Conservation (phyloP, 2,888 invertebrate genomes). For the Lepidochitona cinerea region DNA sequence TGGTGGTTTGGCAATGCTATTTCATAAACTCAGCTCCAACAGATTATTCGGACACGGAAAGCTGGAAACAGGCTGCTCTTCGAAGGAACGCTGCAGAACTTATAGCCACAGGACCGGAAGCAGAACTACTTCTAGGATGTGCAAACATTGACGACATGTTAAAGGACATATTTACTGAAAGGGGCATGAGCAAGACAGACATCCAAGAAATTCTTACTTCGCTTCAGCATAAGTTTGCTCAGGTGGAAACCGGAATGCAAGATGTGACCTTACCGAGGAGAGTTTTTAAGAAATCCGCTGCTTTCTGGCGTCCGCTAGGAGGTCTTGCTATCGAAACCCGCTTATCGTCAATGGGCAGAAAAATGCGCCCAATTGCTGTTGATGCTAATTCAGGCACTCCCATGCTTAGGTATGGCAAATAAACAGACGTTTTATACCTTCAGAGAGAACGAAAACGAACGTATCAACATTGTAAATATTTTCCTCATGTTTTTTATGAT, state of each 20-base stretch:
- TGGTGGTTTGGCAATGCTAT: neutral
- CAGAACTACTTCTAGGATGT: neutral
- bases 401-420: neutral
- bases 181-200: neutral
- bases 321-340: neutral
- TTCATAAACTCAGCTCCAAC: neutral
- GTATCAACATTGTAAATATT: too few relatives aligned
- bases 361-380: neutral
- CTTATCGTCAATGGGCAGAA: neutral
- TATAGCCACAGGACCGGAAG: neutral
- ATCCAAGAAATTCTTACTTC: neutral
- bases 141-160: neutral
- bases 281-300: neutral
- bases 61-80: neutral
- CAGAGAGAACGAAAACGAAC: too few relatives aligned
- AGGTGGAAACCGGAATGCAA: neutral
- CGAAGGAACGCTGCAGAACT: neutral
- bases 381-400: neutral
- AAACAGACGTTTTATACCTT: too few relatives aligned
- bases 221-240: neutral
- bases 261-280: neutral
- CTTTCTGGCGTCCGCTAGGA: neutral
- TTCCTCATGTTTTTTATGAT: too few relatives aligned
- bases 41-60: neutral
- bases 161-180: neutral